These are phyloP conservation scores for Actenoides hombroni DNA, from an alignment of 2,113 vertebrate species.

Conservation along the genomic window DNA sequence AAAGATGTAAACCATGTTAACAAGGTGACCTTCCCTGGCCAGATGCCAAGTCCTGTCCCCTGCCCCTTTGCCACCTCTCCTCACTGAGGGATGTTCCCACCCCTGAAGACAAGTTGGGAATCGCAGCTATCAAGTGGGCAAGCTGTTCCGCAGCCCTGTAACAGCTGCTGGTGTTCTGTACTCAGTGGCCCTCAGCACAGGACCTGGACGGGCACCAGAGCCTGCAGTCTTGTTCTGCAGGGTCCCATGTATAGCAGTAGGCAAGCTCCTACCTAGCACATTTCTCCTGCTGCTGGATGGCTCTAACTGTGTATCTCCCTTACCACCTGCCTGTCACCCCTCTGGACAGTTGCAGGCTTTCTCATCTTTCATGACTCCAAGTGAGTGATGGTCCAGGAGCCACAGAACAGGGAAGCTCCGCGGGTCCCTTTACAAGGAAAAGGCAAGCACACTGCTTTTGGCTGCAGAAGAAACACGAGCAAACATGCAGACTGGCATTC, in stretches of 20 bases:
- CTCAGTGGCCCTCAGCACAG: background rate
- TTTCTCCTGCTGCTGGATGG: background rate
- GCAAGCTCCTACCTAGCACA: background rate
- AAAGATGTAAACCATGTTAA: background rate
- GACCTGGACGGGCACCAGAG: fast-evolving
- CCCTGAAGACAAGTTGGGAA: fast-evolving
- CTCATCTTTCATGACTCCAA: background rate
- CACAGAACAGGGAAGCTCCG: too few species aligned
- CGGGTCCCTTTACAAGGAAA: fast-evolving
- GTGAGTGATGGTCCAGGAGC: background rate
- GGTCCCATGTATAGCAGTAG: fast-evolving
- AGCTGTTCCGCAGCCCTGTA: background rate
- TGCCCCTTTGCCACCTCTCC: background rate
- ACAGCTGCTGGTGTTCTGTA: fast-evolving
- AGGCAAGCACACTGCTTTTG: background rate
- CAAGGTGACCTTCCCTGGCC: background rate
- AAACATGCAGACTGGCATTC: fast-evolving
- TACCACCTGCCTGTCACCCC: fast-evolving
- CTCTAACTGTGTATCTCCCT: too few species aligned
- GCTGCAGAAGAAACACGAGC: background rate
- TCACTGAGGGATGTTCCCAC: fast-evolving
- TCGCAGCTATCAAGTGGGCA: fast-evolving
- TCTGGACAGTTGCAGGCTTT: fast-evolving
- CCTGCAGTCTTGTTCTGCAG: fast-evolving
- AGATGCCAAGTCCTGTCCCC: too few species aligned